Percentiles rank a stretch among this genome's conserved stretches.
Evolutionary conservation across 1,140 invertebrate genomes (phyloP).

Genomic region (Philaenus spumarius): DNA sequence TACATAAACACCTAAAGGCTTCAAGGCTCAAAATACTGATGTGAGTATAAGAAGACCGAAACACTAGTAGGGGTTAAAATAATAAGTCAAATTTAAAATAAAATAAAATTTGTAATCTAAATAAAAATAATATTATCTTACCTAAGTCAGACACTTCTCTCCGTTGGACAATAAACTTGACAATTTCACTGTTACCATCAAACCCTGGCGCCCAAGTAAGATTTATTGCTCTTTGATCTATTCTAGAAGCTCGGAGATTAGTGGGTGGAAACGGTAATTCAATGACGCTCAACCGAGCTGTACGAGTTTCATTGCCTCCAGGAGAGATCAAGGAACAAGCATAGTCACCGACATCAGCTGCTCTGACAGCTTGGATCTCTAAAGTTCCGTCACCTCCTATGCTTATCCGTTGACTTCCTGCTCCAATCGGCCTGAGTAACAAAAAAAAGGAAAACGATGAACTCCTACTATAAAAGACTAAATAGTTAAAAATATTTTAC

Average conservation of each 20-base stretch:
- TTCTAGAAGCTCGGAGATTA: slow-evolving; percentile 67
- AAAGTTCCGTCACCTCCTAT: slow-evolving; percentile 69
- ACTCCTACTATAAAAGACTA: not conserved
- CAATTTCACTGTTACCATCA: slow-evolving; percentile 93
- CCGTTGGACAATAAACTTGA: slow-evolving; percentile 89
- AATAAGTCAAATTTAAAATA: not conserved
- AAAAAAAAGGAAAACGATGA: not conserved
- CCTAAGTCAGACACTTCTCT: slow-evolving; percentile 78
- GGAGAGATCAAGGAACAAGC: slow-evolving; percentile 74
- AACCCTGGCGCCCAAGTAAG: slow-evolving; percentile 92
- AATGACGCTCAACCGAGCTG: slow-evolving; percentile 77
- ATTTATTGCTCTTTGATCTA: slow-evolving; percentile 65
- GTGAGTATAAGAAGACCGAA: not conserved
- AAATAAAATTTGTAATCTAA: not conserved
- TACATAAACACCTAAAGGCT: too few relatives aligned
- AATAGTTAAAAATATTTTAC: too few relatives aligned
- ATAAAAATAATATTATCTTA: slow-evolving; percentile 41
- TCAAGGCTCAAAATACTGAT: not conserved
- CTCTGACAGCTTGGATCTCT: slow-evolving; percentile 71
- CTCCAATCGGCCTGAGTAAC: slow-evolving; percentile 22
- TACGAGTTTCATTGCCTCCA: slow-evolving; percentile 86
- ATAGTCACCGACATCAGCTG: slow-evolving; percentile 75
- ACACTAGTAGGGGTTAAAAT: too few relatives aligned
- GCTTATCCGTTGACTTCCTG: slow-evolving; percentile 54
- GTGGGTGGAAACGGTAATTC: slow-evolving; percentile 90